Evolutionary conservation across 2,113 vertebrate genomes (phyloP).

Genomic region (Chaetops frenatus): DNA sequence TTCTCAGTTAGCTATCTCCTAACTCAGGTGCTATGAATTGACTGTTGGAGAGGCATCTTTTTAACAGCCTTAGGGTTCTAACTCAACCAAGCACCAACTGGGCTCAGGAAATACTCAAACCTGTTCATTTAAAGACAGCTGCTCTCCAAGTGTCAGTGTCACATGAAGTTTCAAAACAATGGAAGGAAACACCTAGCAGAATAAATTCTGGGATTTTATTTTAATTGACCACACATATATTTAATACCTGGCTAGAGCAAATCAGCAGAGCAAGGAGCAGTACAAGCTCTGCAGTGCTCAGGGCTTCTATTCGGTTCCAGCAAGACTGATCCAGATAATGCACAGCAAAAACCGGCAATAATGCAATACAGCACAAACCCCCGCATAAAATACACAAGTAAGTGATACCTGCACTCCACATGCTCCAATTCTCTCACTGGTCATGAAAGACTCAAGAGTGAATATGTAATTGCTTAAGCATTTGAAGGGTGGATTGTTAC

Average conservation of each 20-base stretch:
- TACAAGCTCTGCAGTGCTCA: neutral
- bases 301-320: neutral
- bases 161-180: neutral
- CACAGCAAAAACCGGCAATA: neutral
- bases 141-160: neutral
- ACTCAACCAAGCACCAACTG: neutral
- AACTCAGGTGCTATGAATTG: neutral
- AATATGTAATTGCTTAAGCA: neutral
- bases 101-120: neutral
- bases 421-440: neutral
- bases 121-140: neutral
- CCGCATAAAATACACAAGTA: neutral
- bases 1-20: neutral
- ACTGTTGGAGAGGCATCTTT: neutral
- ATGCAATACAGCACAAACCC: neutral
- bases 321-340: neutral
- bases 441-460: conserved; percentile 1
- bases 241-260: neutral
- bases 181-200: neutral
- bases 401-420: neutral
- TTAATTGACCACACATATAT: neutral
- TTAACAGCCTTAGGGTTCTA: neutral
- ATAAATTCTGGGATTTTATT: neutral
- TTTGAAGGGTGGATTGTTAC: neutral
- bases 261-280: neutral